Conservation (phyloP, 2,113 vertebrate species). For the Perca schrenkii region DNA sequence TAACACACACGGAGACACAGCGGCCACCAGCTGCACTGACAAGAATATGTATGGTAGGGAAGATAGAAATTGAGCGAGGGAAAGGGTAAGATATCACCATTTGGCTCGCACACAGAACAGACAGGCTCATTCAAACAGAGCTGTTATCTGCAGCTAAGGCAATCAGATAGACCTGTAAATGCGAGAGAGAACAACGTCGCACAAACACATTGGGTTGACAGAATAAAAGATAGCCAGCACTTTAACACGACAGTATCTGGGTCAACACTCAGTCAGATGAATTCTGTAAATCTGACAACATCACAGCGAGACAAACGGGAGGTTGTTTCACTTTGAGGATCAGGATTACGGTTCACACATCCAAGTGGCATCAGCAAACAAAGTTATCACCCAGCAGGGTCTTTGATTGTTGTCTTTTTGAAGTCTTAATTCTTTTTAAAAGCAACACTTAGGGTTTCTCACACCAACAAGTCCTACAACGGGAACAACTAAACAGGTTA, state of each 20-base stretch:
- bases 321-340: conserved; percentile 53
- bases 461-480: background rate
- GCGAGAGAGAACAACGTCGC: conserved; percentile 55
- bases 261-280: conserved; percentile 33
- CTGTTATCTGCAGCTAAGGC: conserved; percentile 64
- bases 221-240: conserved; percentile 65
- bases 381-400: background rate
- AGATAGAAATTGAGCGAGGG: conserved; percentile 41
- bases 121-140: conserved; percentile 60
- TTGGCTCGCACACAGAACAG: conserved; percentile 48
- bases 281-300: conserved; percentile 57
- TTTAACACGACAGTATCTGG: conserved; percentile 63
- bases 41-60: conserved; percentile 23
- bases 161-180: conserved; percentile 69
- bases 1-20: background rate
- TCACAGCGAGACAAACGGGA: conserved; percentile 26
- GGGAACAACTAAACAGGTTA: background rate
- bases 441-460: background rate
- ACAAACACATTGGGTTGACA: conserved; percentile 64
- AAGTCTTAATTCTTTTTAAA: background rate
- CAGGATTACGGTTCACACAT: conserved; percentile 40
- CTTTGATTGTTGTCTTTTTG: conserved; percentile 18
- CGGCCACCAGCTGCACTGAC: conserved; percentile 3
- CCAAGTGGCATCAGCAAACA: conserved; percentile 25
- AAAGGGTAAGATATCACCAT: conserved; percentile 55